Base-by-base conservation (phyloP, 2,888 invertebrate species). In the Meiosimyza decipiens region DNA sequence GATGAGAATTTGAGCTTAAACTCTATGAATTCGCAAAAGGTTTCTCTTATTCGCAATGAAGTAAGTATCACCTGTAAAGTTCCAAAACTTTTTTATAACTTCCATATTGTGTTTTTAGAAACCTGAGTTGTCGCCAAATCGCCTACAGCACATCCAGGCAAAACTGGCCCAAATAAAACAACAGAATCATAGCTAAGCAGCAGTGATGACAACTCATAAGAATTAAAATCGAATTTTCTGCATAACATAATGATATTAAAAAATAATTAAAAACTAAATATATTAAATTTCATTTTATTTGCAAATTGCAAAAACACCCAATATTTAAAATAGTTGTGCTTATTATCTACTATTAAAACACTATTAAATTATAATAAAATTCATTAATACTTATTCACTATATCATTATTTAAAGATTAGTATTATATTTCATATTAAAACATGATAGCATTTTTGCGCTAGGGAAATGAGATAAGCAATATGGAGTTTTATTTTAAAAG, bases 1-100 rank as follows among this genome's bases (percentile, higher is more conserved):
- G 88, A 88, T 80, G 88, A 87, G 77, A 87, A 88, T 81, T 79
- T 87, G 71, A 87, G 83, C 74, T 77, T 87, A 33, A 87, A 87
- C 78, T 79, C 83, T 6, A 80, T 85, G 80, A 86, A 82, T 76
- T 79, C 86, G 50, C 85, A 84, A 77, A 86, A 84, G 80, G 80
- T 80, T 15, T 85, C 86, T 67, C 80, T 87, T 18, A 86, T 85
- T 65, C 79, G 83, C 71, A 84, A 83, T 73, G 86, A 87, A 76
- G 87, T 86, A 75, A 80, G 83, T 80, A 71, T 15, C 1, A 15
- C 40, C 60, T 51, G 16, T 15, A n/a, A 40, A 9, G 6, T 40
- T 40, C 1, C 40, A 40, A 40, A 6, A 40, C 9, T 40, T 50
- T n/a, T 65, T 18, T 62, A 12, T 15, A 55, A 49, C 70, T n/a